Evolutionary conservation across 1,140 invertebrate species (phyloP).

Genomic region (Drosophila arawakana): DNA sequence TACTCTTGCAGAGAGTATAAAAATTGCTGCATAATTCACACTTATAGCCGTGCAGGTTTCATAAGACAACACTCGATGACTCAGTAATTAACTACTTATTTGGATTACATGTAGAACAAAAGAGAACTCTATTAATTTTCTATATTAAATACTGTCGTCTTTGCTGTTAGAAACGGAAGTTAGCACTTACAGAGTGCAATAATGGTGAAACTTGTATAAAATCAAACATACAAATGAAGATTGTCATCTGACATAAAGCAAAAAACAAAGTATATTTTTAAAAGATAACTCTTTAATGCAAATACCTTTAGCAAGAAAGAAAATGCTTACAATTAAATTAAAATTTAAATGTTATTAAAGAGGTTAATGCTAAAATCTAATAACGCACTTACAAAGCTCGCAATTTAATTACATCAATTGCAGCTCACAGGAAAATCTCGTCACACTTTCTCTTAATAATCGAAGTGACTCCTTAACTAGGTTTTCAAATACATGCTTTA

Average conservation of each 20-base stretch:
- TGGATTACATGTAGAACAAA: neutral
- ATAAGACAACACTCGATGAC: conserved; percentile 4
- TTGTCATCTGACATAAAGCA: too few species aligned
- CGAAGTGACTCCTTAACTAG: neutral
- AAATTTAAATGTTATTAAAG: too few species aligned
- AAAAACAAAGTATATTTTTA: too few species aligned
- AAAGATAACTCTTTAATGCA: too few species aligned
- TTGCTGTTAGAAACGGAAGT: conserved; percentile 6
- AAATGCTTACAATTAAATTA: too few species aligned
- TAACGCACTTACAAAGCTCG: too few species aligned
- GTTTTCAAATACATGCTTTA: neutral
- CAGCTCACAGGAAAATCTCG: too few species aligned
- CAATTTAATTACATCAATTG: too few species aligned
- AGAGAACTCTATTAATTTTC: conserved; percentile 18
- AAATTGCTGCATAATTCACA: conserved; percentile 78
- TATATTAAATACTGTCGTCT: neutral
- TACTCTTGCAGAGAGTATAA: too few species aligned
- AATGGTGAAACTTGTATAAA: neutral
- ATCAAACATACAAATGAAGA: neutral
- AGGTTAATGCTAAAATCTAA: too few species aligned
- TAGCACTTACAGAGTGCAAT: conserved; percentile 1
- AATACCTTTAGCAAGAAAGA: too few species aligned
- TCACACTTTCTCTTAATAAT: too few species aligned
- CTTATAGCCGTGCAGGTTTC: conserved; percentile 52
- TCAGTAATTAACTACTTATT: conserved; percentile 45